phyloP scores from a whole-genome alignment of 2,888 invertebrate genomes.

The Liposcelis brunnea region DNA sequence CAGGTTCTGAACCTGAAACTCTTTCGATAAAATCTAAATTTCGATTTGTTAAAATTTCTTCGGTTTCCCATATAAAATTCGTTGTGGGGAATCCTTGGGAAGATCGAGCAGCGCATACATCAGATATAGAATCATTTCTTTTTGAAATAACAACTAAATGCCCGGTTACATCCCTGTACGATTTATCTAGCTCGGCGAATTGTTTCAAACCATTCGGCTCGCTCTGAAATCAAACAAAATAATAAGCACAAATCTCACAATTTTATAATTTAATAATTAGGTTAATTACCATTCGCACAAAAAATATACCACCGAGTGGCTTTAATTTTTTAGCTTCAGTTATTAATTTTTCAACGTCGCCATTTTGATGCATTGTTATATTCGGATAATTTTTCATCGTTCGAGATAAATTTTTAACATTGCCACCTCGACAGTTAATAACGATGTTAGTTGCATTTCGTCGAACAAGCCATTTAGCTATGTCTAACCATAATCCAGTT shows the following conservation, averaged over 20 bases:
- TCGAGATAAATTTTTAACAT: no score
- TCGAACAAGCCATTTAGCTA: conserved; percentile 16
- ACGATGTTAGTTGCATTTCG: no score
- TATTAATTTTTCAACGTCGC: no score
- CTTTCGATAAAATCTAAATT: not conserved
- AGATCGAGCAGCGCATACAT: not conserved
- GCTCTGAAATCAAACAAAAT: not conserved
- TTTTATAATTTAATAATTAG: no score
- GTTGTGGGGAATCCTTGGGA: not conserved
- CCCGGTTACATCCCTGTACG: not conserved
- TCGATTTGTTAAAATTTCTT: not conserved
- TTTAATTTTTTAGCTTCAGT: no score
- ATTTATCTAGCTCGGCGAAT: not conserved
- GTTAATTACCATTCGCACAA: no score
- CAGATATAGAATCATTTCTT: not conserved
- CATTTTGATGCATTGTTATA: no score
- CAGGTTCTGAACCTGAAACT: not conserved
- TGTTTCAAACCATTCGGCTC: not conserved
- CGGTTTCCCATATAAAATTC: not conserved
- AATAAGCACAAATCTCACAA: no score
- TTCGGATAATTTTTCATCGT: no score
- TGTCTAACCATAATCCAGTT: conserved; percentile 24
- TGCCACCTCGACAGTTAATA: no score
- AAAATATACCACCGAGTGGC: no score
- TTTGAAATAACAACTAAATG: not conserved